phyloP scores from a whole-genome alignment of 2,888 invertebrate genomes.

The Polyommatus icarus region DNA sequence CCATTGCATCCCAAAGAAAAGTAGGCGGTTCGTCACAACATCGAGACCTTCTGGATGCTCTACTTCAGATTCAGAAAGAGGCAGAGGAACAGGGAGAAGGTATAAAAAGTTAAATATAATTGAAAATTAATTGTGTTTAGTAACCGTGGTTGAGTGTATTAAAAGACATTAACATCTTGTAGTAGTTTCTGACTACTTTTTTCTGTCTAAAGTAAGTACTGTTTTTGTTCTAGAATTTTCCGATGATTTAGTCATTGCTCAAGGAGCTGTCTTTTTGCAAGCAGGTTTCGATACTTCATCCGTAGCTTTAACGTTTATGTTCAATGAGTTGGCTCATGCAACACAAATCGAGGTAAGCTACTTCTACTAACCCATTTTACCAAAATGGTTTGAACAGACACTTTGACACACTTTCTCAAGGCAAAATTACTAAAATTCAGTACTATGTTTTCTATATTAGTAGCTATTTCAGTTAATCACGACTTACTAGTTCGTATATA shows the following conservation, averaged over 20 bases:
- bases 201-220: no score
- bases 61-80: constrained; percentile 56
- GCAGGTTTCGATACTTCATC: constrained; percentile 59
- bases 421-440: no score
- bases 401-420: no score
- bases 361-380: background rate
- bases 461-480: no score
- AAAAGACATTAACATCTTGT: no score
- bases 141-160: no score
- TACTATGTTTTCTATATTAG: no score
- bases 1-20: constrained; percentile 49
- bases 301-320: constrained; percentile 34
- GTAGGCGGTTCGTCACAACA: constrained; percentile 43
- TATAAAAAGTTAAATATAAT: constrained; percentile 32
- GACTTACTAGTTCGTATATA: no score
- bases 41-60: constrained; percentile 55
- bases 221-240: constrained; percentile 26
- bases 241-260: constrained; percentile 49
- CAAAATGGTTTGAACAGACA: no score
- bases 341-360: background rate
- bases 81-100: constrained; percentile 49
- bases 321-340: constrained; percentile 9
- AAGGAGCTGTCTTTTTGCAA: constrained; percentile 46
- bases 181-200: background rate
- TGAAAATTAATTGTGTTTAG: no score